Evolutionary conservation across 2,888 invertebrate genomes (phyloP).

Genomic region (Euplexia lucipara): DNA sequence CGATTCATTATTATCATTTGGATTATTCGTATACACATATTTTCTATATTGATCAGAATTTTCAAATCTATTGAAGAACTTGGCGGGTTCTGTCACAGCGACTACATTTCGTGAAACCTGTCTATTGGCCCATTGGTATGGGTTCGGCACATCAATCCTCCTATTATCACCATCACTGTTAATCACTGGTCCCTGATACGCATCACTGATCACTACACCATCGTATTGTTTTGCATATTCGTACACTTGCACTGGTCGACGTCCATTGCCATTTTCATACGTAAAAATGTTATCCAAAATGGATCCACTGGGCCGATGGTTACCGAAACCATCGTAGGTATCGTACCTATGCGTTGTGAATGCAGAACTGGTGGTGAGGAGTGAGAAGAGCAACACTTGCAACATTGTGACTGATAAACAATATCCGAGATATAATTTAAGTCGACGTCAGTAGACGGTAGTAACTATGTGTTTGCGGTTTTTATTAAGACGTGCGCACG

Average conservation of each 20-base stretch:
- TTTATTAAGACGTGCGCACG: constrained; percentile 36
- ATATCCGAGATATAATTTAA: background rate
- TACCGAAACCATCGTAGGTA: constrained; percentile 9
- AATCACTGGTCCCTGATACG: constrained; percentile 7
- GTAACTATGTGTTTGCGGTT: background rate
- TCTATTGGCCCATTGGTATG: constrained; percentile 22
- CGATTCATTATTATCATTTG: background rate
- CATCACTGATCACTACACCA: constrained; percentile 41
- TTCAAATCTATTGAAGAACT: constrained; percentile 15
- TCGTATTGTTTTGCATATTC: constrained; percentile 20
- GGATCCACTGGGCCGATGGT: constrained; percentile 28
- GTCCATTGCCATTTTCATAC: constrained; percentile 29
- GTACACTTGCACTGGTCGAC: constrained; percentile 23
- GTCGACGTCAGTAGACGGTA: background rate
- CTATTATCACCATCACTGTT: constrained; percentile 5
- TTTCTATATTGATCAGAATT: constrained; percentile 3
- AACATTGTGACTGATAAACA: constrained; percentile 48
- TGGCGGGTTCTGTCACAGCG: constrained; percentile 24
- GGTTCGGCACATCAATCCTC: constrained; percentile 17
- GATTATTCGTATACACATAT: background rate
- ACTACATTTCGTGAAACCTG: constrained; percentile 18
- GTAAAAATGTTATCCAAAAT: background rate
- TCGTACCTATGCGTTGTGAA: constrained; percentile 42
- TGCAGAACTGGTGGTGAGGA: constrained; percentile 31
- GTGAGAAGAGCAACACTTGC: constrained; percentile 26